Conservation (phyloP, 2,888 invertebrate genomes). For the Andrena haemorrhoa region DNA sequence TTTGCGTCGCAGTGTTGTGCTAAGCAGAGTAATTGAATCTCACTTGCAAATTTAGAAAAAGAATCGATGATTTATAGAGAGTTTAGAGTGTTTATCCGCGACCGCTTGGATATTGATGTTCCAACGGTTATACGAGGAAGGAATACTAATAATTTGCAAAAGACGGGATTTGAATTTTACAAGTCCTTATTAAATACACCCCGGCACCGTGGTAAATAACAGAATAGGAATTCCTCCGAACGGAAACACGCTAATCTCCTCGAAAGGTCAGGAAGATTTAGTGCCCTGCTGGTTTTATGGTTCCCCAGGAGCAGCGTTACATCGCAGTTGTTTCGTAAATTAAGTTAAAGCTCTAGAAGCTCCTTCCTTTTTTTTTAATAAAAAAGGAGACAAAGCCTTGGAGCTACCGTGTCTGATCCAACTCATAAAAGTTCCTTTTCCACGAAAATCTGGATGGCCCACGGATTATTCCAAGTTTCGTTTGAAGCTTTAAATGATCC, state of each 20-base stretch:
- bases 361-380: not conserved
- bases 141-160: no score
- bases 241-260: not conserved
- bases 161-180: not conserved
- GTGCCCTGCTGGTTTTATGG: not conserved
- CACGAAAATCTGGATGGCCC: not conserved
- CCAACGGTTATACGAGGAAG: no score
- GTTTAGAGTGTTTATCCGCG: no score
- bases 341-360: not conserved
- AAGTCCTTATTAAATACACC: constrained; percentile 17
- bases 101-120: no score
- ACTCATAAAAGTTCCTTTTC: not conserved
- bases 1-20: no score
- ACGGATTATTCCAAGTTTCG: not conserved
- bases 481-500: not conserved
- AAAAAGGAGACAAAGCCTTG: not conserved
- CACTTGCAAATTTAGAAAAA: no score
- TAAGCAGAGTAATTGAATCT: no score
- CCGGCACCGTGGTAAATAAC: constrained; percentile 1
- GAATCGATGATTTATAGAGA: no score
- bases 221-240: constrained; percentile 24
- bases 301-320: not conserved
- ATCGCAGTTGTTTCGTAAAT: constrained; percentile 17
- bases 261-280: constrained; percentile 22
- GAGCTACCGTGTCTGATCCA: not conserved